Evolutionary conservation across 2,797 vertebrate genomes (phyloP), one percentile per base, ranked within the genome.

Genomic region (Spea hammondii): DNA sequence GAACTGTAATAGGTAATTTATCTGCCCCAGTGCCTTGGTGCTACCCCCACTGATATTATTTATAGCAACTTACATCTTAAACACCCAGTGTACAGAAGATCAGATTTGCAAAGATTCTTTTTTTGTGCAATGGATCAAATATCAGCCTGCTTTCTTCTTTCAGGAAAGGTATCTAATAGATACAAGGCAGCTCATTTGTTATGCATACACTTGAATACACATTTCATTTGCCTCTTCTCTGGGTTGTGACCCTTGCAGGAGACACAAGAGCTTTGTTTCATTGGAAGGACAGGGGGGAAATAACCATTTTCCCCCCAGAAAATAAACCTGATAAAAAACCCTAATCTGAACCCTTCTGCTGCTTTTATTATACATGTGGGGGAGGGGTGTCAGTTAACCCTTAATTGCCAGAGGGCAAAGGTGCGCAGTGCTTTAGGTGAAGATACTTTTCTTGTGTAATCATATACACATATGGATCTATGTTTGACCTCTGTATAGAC

Each of bases 171-270:
- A 82, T 71, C 81, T 77, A 67, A 70, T 71, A 74, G 78, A 80
- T 71, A 66, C 78, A 66, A 77, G 82, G 75, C 79, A 81, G 78
- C 73, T 78, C 78, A 74, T 83, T 76, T 68, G 66, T 73, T 72
- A 81, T 64, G 73, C 78, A 82, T 79, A 83, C 79, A 83, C 70
- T 60, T 72, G 64, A 78, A 74, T 68, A 83, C 83, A 77, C 4
- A 3, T 4, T 53, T 65, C 49, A 79, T 78, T 77, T 84, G 83
- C 78, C 80, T 83, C 76, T 5, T 72, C 46, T 77, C 80, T 78
- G 79, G 12, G 77, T 82, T 69, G 72, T 62, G 4, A 74, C 79
- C 79, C 6, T 81, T 76, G 85, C 79, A 83, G 73, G 80, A 79
- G 85, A 73, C 69, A 32, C 69, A 1, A 71, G 32, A 57, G 13